A percentile compares a stretch with the other conserved stretches of the same genome.
Evolutionary conservation across 2,888 invertebrate species (phyloP).

Genomic region (Cataglyphis altisquamis): DNA sequence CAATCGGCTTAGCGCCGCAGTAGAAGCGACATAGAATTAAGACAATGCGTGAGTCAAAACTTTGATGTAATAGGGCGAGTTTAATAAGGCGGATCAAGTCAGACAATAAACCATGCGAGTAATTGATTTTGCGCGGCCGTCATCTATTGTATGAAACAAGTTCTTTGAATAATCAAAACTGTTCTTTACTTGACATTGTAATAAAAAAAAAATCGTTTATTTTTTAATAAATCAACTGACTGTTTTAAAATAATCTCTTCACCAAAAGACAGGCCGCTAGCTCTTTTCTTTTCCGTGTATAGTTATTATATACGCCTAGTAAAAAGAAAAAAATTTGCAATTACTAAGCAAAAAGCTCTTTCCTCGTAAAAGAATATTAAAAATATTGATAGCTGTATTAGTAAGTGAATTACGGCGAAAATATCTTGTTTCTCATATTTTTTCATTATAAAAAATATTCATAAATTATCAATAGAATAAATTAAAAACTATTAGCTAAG

Average conservation of each 20-base stretch:
- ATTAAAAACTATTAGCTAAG: neutral
- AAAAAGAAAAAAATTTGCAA: slow-evolving; percentile 29
- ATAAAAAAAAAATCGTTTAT: slow-evolving; percentile 1
- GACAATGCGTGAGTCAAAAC: slow-evolving; percentile 50
- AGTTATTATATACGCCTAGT: neutral
- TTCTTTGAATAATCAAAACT: slow-evolving; percentile 1
- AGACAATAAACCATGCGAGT: slow-evolving; percentile 22
- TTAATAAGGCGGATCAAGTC: slow-evolving; percentile 36
- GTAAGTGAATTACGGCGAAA: slow-evolving; percentile 16
- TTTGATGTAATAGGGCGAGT: slow-evolving; percentile 28
- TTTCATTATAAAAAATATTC: slow-evolving; percentile 10
- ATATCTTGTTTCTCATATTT: slow-evolving; percentile 20
- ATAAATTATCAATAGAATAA: neutral
- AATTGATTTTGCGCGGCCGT: slow-evolving; percentile 26
- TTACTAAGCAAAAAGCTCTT: slow-evolving; percentile 12
- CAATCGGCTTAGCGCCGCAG: slow-evolving; percentile 41
- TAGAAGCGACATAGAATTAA: slow-evolving; percentile 37
- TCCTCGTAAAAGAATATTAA: slow-evolving; percentile 21
- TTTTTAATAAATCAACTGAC: slow-evolving; percentile 14
- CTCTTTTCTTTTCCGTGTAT: neutral
- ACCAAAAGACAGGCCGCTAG: neutral
- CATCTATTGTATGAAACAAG: neutral
- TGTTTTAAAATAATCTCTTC: neutral
- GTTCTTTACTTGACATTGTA: neutral
- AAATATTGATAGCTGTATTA: slow-evolving; percentile 23